phyloP scores from a whole-genome alignment of 2,888 invertebrate genomes.

The Dastarcus helophoroides region DNA sequence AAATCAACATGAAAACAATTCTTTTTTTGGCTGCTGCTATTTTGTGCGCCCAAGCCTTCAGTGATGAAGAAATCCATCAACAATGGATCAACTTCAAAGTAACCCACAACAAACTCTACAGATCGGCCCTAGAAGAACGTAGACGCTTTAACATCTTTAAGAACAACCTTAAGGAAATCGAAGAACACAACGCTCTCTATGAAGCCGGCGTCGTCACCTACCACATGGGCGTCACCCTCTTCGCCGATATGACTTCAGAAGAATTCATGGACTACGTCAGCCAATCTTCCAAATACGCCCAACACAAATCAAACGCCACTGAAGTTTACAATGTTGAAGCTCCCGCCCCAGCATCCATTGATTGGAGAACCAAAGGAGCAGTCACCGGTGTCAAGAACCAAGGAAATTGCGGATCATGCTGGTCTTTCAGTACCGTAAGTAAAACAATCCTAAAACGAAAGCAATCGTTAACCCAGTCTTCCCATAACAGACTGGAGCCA shows the following conservation, averaged over 20 bases:
- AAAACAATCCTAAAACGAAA: too few species aligned
- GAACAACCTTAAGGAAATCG: slow-evolving; percentile 76
- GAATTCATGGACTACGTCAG: slow-evolving; percentile 75
- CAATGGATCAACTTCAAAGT: too few species aligned
- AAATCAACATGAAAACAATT: too few species aligned
- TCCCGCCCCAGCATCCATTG: slow-evolving; percentile 60
- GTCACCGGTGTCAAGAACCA: slow-evolving; percentile 86
- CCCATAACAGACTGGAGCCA: slow-evolving; percentile 61
- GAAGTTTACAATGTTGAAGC: slow-evolving; percentile 48
- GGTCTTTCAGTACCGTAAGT: slow-evolving; percentile 81
- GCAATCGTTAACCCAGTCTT: too few species aligned
- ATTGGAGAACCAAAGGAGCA: slow-evolving; percentile 77
- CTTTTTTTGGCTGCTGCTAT: too few species aligned
- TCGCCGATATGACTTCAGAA: slow-evolving; percentile 75
- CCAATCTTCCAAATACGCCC: slow-evolving; percentile 22
- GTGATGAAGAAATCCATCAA: too few species aligned
- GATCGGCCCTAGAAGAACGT: slow-evolving; percentile 62
- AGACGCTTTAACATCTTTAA: slow-evolving; percentile 82
- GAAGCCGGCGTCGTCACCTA: slow-evolving; percentile 53
- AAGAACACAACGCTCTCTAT: slow-evolving; percentile 69
- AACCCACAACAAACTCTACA: slow-evolving; percentile 42
- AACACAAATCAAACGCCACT: slow-evolving; percentile 15
- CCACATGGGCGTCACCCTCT: slow-evolving; percentile 68
- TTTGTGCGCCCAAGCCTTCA: too few species aligned
- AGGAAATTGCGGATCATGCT: slow-evolving; percentile 84